Evolutionary conservation across 2,888 invertebrate species (phyloP), one percentile per base, ranked within the genome.

Genomic region (Dasypolia templi): DNA sequence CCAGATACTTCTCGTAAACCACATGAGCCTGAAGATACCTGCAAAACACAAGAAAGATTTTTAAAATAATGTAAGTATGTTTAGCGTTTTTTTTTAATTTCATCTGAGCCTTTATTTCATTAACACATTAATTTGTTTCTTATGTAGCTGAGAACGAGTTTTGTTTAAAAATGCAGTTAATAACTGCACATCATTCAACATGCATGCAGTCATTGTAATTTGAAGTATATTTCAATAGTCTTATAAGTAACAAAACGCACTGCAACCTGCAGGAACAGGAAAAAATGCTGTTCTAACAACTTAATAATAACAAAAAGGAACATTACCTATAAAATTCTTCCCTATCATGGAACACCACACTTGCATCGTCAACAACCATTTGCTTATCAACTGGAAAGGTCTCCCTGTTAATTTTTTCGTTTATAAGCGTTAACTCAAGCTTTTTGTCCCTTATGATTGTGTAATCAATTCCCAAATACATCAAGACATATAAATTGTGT

Each of bases 391-490:
- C 82, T 0, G 96, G 96, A 82, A 92, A 96, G 0, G 92, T 92
- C 79, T 96, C 95, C 22, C 84, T 88, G 2, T 90, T 88, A 22
- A 86, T 89, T 84, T 94, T 94, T 70, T 95, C 92, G 79, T 94
- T 87, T 1, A 96, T 86, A 5, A 95, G 90, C 44, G 91, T 87
- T 1, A 94, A 81, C 77, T 96, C 96, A 22, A 96, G 86, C 35
- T 88, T 92, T 69, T 94, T 95, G 0, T 96, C 95, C 69, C 94
- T 90, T 63, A 96, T 92, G 1, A 92, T 81, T 22, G 84, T 90
- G 56, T 92, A 93, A 78, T 95, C 90, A 17, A 95, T 93, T 3
- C 96, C 96, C 7, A 96, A 89, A 81, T 95, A 96, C 93, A 95
- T 96, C 2, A 96, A 86, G 6, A 94, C 76, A 79, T 96, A 92